Evolutionary conservation across 2,888 invertebrate genomes (phyloP).

Genomic region (Athrips mouffetella): DNA sequence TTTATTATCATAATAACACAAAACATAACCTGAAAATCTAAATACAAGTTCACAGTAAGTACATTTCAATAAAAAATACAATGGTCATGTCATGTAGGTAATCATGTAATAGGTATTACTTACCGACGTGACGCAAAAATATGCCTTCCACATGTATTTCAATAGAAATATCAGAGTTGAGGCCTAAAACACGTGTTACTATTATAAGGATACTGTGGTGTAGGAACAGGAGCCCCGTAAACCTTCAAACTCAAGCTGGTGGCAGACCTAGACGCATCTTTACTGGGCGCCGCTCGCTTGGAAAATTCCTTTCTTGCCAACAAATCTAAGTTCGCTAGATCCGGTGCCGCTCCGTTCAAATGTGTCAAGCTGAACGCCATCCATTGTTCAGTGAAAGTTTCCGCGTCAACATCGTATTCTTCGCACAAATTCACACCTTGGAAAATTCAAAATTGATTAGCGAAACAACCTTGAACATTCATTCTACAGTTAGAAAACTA

Average conservation of each 20-base stretch:
- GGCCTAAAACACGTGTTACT: conserved; percentile 50
- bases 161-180: background rate
- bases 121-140: background rate
- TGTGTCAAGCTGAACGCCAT: conserved; percentile 85
- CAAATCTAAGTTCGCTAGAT: conserved; percentile 75
- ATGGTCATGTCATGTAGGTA: conserved; percentile 9
- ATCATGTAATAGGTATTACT: conserved; percentile 3
- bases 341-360: conserved; percentile 80
- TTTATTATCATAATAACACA: conserved; percentile 26
- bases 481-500: conserved; percentile 31
- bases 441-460: conserved; percentile 41
- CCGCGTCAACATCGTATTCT: conserved; percentile 80
- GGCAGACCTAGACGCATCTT: conserved; percentile 53
- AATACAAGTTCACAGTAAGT: conserved; percentile 9
- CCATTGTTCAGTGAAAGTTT: conserved; percentile 87
- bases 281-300: conserved; percentile 61
- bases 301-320: conserved; percentile 82
- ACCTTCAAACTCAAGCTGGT: conserved; percentile 62
- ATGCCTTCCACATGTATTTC: background rate
- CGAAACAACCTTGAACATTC: conserved; percentile 72
- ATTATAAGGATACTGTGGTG: conserved; percentile 67
- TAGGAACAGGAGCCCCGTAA: conserved; percentile 48
- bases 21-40: conserved; percentile 13
- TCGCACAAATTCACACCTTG: conserved; percentile 82
- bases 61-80: conserved; percentile 15